phyloP scores from a whole-genome alignment of 1,140 invertebrate genomes.

The Cydia fagiglandana region DNA sequence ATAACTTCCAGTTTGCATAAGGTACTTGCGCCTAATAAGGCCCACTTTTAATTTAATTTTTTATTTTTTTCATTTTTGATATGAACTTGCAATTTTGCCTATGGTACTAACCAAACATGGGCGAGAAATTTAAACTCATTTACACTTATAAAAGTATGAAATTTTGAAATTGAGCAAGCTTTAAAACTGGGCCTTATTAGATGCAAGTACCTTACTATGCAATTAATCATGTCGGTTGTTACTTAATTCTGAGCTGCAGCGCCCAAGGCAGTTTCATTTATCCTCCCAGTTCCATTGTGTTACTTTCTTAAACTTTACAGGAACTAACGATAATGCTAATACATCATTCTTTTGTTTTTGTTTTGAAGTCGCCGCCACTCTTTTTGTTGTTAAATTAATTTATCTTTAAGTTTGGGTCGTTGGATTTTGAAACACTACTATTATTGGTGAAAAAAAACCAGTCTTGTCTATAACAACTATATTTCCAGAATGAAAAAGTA shows the following conservation, averaged over 20 bases:
- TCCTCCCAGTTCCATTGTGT: conserved; percentile 29
- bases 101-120: too few species aligned
- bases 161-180: too few species aligned
- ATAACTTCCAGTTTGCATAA: conserved; percentile 19
- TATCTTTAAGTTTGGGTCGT: not conserved
- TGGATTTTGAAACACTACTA: not conserved
- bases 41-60: too few species aligned
- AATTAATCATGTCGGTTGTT: conserved; percentile 32
- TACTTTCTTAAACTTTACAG: conserved; percentile 22
- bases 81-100: too few species aligned
- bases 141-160: too few species aligned
- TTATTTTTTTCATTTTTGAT: too few species aligned
- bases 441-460: not conserved
- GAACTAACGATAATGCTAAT: conserved; percentile 30
- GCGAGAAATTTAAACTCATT: too few species aligned
- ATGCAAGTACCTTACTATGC: too few species aligned
- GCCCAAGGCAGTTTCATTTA: conserved; percentile 27
- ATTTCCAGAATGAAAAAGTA: too few species aligned
- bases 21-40: too few species aligned
- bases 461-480: too few species aligned
- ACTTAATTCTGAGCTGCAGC: conserved; percentile 28
- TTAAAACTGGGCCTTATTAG: too few species aligned
- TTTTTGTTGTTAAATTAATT: conserved; percentile 8
- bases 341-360: conserved; percentile 28
- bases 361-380: not conserved